Conservation (phyloP, 2,797 vertebrate species). For the Neomorphus geoffroyi region DNA sequence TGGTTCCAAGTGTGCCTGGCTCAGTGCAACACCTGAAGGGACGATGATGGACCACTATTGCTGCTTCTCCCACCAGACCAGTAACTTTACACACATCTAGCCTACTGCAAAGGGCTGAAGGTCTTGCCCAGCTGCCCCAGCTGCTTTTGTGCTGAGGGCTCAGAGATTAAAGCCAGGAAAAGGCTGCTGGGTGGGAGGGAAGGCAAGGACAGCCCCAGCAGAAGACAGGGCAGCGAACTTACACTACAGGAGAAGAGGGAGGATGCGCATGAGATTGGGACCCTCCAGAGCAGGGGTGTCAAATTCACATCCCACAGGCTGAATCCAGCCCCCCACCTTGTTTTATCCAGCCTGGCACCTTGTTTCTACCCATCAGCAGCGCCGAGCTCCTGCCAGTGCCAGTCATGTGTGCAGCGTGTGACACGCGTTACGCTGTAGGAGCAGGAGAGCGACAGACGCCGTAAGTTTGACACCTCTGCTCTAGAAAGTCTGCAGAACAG, state of each 20-base stretch:
- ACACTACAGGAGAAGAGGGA: not conserved
- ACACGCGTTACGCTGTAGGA: too few species aligned
- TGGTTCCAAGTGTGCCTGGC: rapidly evolving
- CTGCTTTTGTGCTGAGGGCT: rapidly evolving
- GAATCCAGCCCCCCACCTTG: too few species aligned
- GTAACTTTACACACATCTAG: not conserved
- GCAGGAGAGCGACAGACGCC: too few species aligned
- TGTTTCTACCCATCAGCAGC: too few species aligned
- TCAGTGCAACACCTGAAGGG: not conserved
- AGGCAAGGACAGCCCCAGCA: not conserved
- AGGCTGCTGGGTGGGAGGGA: not conserved
- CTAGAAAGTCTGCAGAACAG: not conserved
- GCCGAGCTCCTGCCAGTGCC: too few species aligned
- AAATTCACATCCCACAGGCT: too few species aligned
- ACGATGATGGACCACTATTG: rapidly evolving
- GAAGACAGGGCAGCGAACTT: not conserved
- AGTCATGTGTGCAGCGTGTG: too few species aligned
- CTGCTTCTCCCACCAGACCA: not conserved
- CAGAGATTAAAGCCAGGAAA: not conserved
- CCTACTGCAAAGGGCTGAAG: not conserved
- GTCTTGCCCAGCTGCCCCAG: not conserved
- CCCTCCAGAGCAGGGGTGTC: too few species aligned
- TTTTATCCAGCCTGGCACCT: too few species aligned
- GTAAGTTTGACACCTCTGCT: too few species aligned
- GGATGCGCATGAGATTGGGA: not conserved